Conservation (phyloP, 2,888 invertebrate species). For the Melolontha melolontha region DNA sequence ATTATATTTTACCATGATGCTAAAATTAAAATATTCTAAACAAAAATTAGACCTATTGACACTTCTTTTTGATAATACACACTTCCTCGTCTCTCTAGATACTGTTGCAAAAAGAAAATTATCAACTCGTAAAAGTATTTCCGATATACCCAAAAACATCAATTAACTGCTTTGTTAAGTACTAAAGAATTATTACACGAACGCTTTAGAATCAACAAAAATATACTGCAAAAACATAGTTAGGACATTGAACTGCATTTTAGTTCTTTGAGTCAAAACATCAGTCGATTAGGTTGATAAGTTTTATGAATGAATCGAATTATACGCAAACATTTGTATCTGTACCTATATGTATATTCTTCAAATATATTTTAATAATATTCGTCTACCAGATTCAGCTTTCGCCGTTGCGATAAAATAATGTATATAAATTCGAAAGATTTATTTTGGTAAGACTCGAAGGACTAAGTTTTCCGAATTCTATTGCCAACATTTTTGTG, state of each 20-base stretch:
- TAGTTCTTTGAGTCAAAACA: constrained; percentile 4
- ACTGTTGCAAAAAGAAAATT: background rate
- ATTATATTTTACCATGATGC: background rate
- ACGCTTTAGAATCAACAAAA: background rate
- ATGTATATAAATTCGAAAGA: too few species aligned
- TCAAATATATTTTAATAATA: too few species aligned
- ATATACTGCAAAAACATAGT: background rate
- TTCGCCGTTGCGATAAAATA: too few species aligned
- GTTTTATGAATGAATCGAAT: constrained; percentile 17
- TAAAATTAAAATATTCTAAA: constrained; percentile 17
- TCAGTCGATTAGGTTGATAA: constrained; percentile 4
- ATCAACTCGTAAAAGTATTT: background rate
- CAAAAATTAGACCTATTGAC: constrained; percentile 25
- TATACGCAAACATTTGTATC: background rate
- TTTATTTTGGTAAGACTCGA: too few species aligned
- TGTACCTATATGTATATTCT: background rate
- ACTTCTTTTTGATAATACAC: constrained; percentile 23
- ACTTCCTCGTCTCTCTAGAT: constrained; percentile 17
- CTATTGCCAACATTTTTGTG: too few species aligned
- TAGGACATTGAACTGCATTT: constrained; percentile 31
- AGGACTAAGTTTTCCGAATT: too few species aligned
- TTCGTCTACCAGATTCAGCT: too few species aligned
- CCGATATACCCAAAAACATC: too few species aligned
- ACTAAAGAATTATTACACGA: background rate
- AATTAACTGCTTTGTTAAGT: background rate